Conservation (phyloP, 2,797 vertebrate genomes). For the Hylomyscus alleni region DNA sequence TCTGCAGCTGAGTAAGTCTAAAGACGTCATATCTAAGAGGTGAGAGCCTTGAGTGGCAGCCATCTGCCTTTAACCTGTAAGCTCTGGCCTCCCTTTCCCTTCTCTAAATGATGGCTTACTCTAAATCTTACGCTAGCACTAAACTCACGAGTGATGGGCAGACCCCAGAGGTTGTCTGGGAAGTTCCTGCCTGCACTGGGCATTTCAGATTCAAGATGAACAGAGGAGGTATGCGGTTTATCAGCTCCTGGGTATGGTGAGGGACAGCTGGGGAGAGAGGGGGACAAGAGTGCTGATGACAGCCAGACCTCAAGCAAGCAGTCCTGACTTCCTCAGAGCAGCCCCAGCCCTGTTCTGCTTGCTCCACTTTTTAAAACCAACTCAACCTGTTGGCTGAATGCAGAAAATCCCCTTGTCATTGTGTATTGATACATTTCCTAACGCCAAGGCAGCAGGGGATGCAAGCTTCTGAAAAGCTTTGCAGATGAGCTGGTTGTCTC, state of each 20-base stretch:
- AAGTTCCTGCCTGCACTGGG: neutral
- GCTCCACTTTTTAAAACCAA: slow-evolving; percentile 29
- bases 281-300: neutral
- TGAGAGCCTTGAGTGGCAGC: neutral
- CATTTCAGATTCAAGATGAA: slow-evolving; percentile 5
- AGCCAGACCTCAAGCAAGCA: neutral
- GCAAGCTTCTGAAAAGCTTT: slow-evolving; percentile 4
- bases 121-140: neutral
- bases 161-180: neutral
- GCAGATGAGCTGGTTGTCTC: neutral
- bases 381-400: neutral
- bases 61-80: neutral
- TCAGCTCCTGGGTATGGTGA: neutral
- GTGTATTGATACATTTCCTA: neutral
- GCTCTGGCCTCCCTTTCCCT: neutral
- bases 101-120: slow-evolving; percentile 4
- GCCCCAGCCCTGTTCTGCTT: neutral
- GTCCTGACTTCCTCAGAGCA: neutral
- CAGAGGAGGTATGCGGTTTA: neutral
- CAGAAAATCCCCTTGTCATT: slow-evolving; percentile 22
- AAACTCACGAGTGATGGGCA: neutral
- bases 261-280: neutral
- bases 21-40: neutral
- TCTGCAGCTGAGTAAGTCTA: neutral
- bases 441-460: neutral